Base-by-base conservation (phyloP, 2,888 invertebrate genomes). In the Leptarthrus brevirostris region DNA sequence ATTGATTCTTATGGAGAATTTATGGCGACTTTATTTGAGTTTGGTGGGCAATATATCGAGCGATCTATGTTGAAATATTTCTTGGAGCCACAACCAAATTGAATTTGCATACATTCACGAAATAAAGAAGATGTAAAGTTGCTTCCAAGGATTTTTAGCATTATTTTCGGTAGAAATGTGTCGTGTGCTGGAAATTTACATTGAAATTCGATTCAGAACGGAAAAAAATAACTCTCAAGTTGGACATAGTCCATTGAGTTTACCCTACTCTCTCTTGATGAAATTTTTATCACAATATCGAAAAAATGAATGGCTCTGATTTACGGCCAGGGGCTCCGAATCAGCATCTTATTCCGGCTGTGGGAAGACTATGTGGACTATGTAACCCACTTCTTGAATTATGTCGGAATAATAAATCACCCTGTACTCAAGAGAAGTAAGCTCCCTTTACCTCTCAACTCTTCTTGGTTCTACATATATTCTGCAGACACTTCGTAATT, bases 1-100 rank as follows among this genome's bases (percentile, higher is more conserved):
- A 83, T 83, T 83, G 83, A 84, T 83, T 84, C 82, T 81, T 77
- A 79, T 79, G 77, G 77, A 79, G 77, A 78, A 79, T 77, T 78
- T 78, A 78, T 78, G 77, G 56, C 73, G 74, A 76, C 76, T 78
- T 77, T 78, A 77, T 77, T 77, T 75, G 77, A 76, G 75, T 77
- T 78, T 54, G 36, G 54, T 71, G 40, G 74, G 53, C 69, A 56
- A n/a, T 61, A 74, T 24, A 72, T 36, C 40, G 24, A 47, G 16
- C 54, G 56, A 72, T 72, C 56, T 74, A 72, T 74, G 69, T 72
- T 74, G 61, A 74, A 70, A 76, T 76, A 73, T 71, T 75, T 69
- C 73, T 75, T 61, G 71, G 66, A 75, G 75, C 71, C 70, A 64
- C 44, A 70, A 66, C 22, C n/a, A 74, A 76, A 76, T 74, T 76